phyloP scores from a whole-genome alignment of 2,113 vertebrate species.

The Pseudolaguvia tuberculata region DNA sequence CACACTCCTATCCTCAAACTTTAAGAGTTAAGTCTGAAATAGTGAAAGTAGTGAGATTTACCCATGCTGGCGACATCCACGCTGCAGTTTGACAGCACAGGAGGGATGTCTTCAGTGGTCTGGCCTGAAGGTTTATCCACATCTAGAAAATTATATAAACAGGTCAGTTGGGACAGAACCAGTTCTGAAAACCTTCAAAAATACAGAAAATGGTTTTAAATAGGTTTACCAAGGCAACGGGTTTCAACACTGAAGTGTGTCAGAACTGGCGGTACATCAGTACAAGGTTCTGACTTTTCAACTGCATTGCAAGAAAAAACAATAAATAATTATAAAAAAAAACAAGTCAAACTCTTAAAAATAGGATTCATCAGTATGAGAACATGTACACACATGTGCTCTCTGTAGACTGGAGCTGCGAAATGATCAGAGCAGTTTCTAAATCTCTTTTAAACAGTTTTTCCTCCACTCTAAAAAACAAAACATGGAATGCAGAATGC shows the following conservation, averaged over 20 bases:
- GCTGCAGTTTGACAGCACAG: constrained; percentile 75
- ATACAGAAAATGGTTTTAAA: constrained; percentile 7
- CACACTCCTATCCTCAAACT: too few species aligned
- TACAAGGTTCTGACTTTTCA: not conserved
- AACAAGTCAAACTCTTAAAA: not conserved
- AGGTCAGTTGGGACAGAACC: not conserved
- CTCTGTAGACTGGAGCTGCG: constrained; percentile 53
- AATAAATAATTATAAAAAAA: not conserved
- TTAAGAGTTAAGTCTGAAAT: too few species aligned
- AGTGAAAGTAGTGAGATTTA: constrained; percentile 45
- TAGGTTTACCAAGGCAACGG: constrained; percentile 64
- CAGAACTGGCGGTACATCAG: constrained; percentile 39
- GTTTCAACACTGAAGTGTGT: constrained; percentile 77
- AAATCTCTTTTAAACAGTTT: constrained; percentile 77
- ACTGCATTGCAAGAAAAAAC: not conserved
- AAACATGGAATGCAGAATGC: not conserved
- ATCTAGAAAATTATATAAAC: constrained; percentile 1
- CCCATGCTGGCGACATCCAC: constrained; percentile 69
- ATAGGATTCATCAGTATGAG: not conserved
- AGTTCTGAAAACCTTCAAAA: not conserved
- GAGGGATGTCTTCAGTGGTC: constrained; percentile 19
- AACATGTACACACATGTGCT: constrained; percentile 43
- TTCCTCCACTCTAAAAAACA: constrained; percentile 72
- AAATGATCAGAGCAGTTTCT: constrained; percentile 82
- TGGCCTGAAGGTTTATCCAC: constrained; percentile 20